Percentiles rank a stretch among this genome's conserved stretches.
These are phyloP conservation scores for Physeter macrocephalus DNA, from an alignment of 2,113 vertebrate genomes.

Conservation along the genomic window DNA sequence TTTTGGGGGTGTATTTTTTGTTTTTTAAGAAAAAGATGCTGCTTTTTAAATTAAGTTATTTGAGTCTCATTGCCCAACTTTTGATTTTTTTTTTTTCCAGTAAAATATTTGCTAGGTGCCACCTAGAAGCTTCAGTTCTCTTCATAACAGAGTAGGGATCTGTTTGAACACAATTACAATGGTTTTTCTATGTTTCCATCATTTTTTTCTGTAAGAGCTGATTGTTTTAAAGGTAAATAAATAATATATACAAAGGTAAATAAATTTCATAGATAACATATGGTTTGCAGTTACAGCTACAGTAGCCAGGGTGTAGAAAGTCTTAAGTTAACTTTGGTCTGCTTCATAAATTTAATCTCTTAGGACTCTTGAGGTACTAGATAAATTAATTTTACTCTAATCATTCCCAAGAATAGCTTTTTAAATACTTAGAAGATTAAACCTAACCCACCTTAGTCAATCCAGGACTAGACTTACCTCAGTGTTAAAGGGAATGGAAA, in stretches of 20 bases:
- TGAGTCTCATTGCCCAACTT: neutral
- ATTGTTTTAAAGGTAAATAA: constrained; percentile 23
- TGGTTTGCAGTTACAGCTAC: neutral
- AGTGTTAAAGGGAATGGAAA: neutral
- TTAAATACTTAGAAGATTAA: constrained; percentile 12
- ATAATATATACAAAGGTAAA: neutral
- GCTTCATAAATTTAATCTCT: constrained; percentile 28
- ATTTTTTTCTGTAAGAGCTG: constrained; percentile 30
- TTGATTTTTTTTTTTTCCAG: neutral
- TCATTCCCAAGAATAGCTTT: constrained; percentile 3
- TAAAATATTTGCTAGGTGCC: neutral
- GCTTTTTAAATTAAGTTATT: neutral
- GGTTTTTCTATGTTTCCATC: neutral
- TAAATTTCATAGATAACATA: constrained; percentile 19
- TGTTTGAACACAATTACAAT: neutral
- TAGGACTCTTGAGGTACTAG: neutral
- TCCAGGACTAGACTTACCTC: neutral
- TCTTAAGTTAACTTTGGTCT: constrained; percentile 32
- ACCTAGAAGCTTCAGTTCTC: constrained; percentile 9
- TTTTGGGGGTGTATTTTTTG: neutral
- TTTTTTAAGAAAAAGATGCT: neutral
- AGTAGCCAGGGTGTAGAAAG: neutral
- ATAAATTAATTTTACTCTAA: constrained; percentile 23
- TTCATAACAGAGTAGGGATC: neutral
- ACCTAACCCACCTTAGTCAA: neutral